Base-by-base conservation (phyloP, 2,888 invertebrate genomes). In the Hylaea fasciaria region DNA sequence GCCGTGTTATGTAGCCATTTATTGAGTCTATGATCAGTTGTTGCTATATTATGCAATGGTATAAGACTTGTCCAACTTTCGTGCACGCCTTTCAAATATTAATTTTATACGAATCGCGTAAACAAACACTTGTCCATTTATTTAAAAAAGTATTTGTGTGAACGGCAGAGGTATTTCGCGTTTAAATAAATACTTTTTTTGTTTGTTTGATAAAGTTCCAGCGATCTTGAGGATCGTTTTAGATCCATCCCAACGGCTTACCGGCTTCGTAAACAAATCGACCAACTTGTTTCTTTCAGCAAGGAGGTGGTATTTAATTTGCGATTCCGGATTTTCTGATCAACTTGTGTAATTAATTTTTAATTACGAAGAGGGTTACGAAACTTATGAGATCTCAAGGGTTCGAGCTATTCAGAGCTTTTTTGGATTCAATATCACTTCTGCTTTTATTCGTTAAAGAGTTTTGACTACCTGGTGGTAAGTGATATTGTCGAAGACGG, bases 251-350 rank as follows among this genome's bases (percentile, higher is more conserved):
- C 35, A n/a, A 37, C 37, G 49, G 32, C 32, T 32, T 32, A 40
- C 10, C 49, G 49, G 40, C 12, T 50, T 29, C 40, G 40, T 51
- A 51, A 32, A 51, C 32, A 41, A 51, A 51, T 12, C 16, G 12
- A 12, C 41, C 11, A 43, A 43, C 29, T 41, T 16, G 41, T 41
- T 41, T 43, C 12, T 40, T 50, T 51, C 10, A 40, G 28, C 49
- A 49, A 49, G 40, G 49, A 28, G 40, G 29, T 37, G 16, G 29
- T 28, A 22, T 28, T 50, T 40, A 40, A 28, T 40, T 40, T 50
- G 13, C 8, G 40, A 0, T 48, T 48, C 1, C 16, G 35, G 37
- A 29, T 35, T 46, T 46, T 32, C 13, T 32, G 10, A 28, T 32
- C 13, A 32, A 47, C 14, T 40, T 14, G 14, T 37, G 11, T 37